These are phyloP conservation scores for Neoarius graeffei DNA, from an alignment of 2,113 vertebrate genomes.

Conservation along the genomic window DNA sequence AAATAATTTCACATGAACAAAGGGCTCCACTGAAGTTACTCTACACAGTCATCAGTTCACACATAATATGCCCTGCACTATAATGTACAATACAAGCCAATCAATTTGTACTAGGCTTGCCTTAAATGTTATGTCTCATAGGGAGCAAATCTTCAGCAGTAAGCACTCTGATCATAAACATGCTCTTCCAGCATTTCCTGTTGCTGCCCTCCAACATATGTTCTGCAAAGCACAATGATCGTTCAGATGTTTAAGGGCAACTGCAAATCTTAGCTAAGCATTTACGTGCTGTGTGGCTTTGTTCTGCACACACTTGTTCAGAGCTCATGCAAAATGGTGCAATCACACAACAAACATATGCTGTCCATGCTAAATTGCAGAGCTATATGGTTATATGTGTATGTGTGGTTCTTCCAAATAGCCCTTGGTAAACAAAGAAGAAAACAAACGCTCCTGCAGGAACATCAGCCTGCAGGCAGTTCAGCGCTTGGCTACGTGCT, in stretches of 20 bases:
- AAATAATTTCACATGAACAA: not conserved
- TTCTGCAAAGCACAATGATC: slow-evolving; percentile 60
- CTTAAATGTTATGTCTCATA: not conserved
- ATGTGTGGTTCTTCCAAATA: slow-evolving; percentile 69
- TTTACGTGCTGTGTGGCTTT: slow-evolving; percentile 6
- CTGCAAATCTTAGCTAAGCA: slow-evolving; percentile 59
- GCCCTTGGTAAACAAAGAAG: slow-evolving; percentile 66
- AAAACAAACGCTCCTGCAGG: slow-evolving; percentile 58
- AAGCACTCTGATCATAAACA: not conserved
- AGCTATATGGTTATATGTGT: slow-evolving; percentile 64
- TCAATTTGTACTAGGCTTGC: not conserved
- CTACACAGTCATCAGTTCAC: not conserved
- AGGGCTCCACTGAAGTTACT: not conserved
- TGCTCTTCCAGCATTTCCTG: slow-evolving; percentile 8
- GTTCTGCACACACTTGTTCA: not conserved
- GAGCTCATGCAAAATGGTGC: slow-evolving; percentile 60
- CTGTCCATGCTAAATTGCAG: slow-evolving; percentile 54
- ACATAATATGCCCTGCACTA: not conserved
- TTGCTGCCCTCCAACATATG: slow-evolving; percentile 58
- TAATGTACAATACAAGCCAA: slow-evolving; percentile 3
- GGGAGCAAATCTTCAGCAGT: slow-evolving; percentile 1
- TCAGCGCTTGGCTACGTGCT: not conserved
- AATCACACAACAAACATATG: not conserved
- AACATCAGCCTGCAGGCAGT: slow-evolving; percentile 46
- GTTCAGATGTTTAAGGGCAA: slow-evolving; percentile 63